Evolutionary conservation across 1,140 invertebrate species (phyloP), one percentile per base, ranked within the genome.

Genomic region (Cydia fagiglandana): DNA sequence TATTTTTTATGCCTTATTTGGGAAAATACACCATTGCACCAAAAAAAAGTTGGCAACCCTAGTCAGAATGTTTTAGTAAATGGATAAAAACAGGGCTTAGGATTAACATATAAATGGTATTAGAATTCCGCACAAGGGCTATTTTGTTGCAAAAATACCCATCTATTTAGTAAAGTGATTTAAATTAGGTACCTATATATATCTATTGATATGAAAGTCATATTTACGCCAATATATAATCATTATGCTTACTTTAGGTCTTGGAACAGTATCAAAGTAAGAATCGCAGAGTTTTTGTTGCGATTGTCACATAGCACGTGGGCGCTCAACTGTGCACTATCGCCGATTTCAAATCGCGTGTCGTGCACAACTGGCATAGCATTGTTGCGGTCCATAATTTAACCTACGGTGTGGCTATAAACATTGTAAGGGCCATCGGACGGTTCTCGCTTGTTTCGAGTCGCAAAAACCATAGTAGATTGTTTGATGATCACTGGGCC

Each of bases 321-420:
- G 66, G 66, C 34, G 66, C 66, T 70, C 66, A 70, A 45, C 66
- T 70, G 66, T 70, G 66, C 66, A 38, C 66, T 70, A 70, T 70
- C 66, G 66, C 17, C n/a, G 66, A 70, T 70, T 70, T 70, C 66
- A 70, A 70, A 41, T 70, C 66, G 34, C 66, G 34, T 70, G 66
- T 70, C 34, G 34, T n/a, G 66, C 66, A 30, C 66, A 17, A 41
- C 30, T 34, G 30, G 61, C n/a, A 53, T 61, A 24, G 56, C 56
- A 61, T 61, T 61, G n/a, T 20, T 20, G 56, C 17, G 56, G 56
- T 24, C 56, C 9, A 24, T 20, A 61, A 20, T 61, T 61, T 56
- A 56, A 20, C n/a, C 17, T 20, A 61, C n/a, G 17, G 17, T 24
- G 56, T 61, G 15, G 56, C 56, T 61, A 61, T 61, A 61, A 61